Evolutionary conservation across 2,113 vertebrate genomes (phyloP).

Genomic region (Bucco capensis): DNA sequence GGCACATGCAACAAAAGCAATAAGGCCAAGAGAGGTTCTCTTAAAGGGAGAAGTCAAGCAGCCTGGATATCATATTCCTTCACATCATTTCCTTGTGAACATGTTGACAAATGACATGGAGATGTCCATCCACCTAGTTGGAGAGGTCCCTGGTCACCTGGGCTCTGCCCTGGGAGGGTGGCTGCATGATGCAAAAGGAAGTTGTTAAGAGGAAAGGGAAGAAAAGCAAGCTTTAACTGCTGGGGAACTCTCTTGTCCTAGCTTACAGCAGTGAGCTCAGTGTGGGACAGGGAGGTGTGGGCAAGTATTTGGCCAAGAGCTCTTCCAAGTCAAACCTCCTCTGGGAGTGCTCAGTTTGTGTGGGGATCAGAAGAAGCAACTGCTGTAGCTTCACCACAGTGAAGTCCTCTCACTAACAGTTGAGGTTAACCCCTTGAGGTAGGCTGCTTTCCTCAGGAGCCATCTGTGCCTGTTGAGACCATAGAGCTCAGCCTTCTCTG

Average conservation of each 20-base stretch:
- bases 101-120: fast-evolving
- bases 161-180: fast-evolving
- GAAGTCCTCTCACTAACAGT: fast-evolving
- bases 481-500: background rate
- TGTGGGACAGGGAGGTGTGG: fast-evolving
- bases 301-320: background rate
- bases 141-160: background rate
- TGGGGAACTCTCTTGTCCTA: background rate
- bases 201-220: background rate
- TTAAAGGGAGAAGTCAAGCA: background rate
- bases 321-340: fast-evolving
- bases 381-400: fast-evolving
- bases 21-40: background rate
- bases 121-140: fast-evolving
- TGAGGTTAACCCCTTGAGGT: background rate
- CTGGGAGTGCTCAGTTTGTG: fast-evolving
- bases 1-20: background rate
- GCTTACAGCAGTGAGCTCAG: background rate
- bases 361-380: fast-evolving
- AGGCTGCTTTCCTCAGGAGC: background rate
- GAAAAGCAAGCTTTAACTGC: background rate
- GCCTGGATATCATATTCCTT: background rate
- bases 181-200: background rate
- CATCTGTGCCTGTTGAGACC: fast-evolving
- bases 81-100: background rate